Evolutionary conservation across 2,888 invertebrate species (phyloP).

Genomic region (Drosophila anceps): DNA sequence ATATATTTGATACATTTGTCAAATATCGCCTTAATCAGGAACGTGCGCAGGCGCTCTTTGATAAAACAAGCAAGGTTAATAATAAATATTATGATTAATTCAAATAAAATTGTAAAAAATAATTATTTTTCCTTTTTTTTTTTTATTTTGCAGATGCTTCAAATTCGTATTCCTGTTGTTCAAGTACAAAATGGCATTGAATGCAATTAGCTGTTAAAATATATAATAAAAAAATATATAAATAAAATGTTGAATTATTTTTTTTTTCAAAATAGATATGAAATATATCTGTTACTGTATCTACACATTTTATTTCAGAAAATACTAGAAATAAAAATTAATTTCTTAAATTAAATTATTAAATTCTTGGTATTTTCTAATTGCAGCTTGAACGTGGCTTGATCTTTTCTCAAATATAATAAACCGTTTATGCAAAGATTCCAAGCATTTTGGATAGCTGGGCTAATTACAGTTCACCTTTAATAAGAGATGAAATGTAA

Average conservation of each 20-base stretch:
- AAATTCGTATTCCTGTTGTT: constrained; percentile 80
- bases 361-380: not conserved
- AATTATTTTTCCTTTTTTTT: not conserved
- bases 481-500: not conserved
- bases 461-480: not conserved
- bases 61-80: constrained; percentile 86
- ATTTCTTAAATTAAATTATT: not conserved
- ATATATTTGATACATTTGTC: constrained; percentile 89
- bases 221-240: no score
- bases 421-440: not conserved
- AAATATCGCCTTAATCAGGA: constrained; percentile 89
- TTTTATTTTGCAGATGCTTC: constrained; percentile 81
- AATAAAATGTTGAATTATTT: no score
- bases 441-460: not conserved
- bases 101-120: not conserved
- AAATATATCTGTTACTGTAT: no score
- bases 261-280: no score
- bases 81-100: constrained; percentile 20
- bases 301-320: no score
- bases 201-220: not conserved
- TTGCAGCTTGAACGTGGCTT: not conserved
- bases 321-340: not conserved
- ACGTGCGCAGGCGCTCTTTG: constrained; percentile 86
- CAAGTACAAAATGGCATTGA: not conserved
- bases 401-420: not conserved